Base-by-base conservation (phyloP, 2,888 invertebrate genomes). In the Steromphala cineraria region DNA sequence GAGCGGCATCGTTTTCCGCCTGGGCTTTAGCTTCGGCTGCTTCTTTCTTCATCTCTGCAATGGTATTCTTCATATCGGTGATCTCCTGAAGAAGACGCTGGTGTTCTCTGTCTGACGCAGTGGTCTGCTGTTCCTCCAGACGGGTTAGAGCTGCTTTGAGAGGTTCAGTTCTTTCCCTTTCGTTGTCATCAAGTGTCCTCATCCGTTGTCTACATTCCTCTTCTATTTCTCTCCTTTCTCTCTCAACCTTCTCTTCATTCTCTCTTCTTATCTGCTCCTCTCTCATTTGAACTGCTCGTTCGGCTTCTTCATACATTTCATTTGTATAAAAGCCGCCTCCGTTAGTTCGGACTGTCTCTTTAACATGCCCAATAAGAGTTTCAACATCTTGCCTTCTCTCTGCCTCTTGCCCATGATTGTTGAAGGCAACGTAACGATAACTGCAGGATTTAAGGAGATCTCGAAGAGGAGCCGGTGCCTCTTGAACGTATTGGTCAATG, bases 251-350 rank as follows among this genome's bases (percentile, higher is more conserved):
- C 19, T 56, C 75, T 46, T 75, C n/a, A 21, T 55, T 75, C 67
- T 75, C 21, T 36, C 52, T 79, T 79, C 53, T 52, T 52, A 40
- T 75, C 75, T 75, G 24, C 28, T 75, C 74, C 75, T 79, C 67
- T 62, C 80, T 74, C 75, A 55, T 71, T 40, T 53, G 53, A 74
- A 53, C 67, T 15, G 78, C 71, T n/a, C 31, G 5, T 74, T 83
- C 82, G 2, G 82, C 80, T 67, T 80, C 79, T 17, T 67, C 55
- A 46, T 80, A 83, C 75, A 83, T 83, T 4, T 62, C 52, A 55
- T 75, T 82, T 17, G 46, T 79, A 77, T 83, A 83, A 52, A 24
- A 82, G 15, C 78, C 53, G 0, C 82, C 82, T 1, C 75, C 79
- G 36, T 82, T 82, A 52, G 53, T 52, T 17, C 53, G 31, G 2